phyloP scores from a whole-genome alignment of 2,113 vertebrate genomes.

The Stictonetta naevosa region DNA sequence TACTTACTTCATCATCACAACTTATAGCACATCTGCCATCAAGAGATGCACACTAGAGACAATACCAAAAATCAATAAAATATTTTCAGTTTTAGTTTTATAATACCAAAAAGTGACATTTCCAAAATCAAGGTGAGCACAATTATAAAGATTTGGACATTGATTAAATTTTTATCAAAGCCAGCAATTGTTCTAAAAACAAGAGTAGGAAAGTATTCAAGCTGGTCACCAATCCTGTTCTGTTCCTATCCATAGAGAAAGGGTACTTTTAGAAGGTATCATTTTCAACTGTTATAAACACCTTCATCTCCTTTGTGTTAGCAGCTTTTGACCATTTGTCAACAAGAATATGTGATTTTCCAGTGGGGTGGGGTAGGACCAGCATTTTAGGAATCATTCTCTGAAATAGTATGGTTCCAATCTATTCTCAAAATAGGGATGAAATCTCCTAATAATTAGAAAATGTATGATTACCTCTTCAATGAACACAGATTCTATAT shows the following conservation, averaged over 20 bases:
- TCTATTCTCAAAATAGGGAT: background rate
- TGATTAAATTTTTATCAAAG: background rate
- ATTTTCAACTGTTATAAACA: background rate
- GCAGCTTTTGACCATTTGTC: background rate
- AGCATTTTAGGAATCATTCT: background rate
- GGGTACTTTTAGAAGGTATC: background rate
- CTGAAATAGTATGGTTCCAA: background rate
- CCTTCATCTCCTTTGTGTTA: background rate
- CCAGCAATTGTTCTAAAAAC: background rate
- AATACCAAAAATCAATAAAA: background rate
- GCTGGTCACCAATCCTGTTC: background rate
- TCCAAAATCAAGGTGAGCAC: background rate
- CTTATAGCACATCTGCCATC: slow-evolving; percentile 96
- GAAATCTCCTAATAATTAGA: background rate
- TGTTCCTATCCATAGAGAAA: background rate
- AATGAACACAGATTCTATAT: background rate
- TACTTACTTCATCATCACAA: slow-evolving; percentile 93
- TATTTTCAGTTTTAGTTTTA: background rate
- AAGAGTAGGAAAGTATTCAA: background rate
- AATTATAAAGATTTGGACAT: background rate
- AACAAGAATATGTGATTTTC: background rate
- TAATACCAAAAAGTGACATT: background rate
- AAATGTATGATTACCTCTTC: background rate
- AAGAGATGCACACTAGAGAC: slow-evolving; percentile 88
- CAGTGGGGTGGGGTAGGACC: rapidly evolving